Conservation (phyloP, 1,140 invertebrate species). For the Rhopalosiphum padi region DNA sequence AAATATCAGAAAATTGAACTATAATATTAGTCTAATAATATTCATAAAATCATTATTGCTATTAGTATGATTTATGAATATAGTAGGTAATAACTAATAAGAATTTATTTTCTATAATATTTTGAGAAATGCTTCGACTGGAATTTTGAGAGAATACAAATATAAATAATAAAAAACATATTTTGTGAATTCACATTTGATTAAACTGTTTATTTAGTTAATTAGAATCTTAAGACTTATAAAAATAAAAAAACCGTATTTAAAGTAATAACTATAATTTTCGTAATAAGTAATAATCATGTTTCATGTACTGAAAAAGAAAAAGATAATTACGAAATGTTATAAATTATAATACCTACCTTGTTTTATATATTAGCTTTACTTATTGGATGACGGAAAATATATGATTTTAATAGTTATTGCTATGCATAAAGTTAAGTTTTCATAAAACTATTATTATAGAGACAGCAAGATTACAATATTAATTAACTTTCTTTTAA, state of each 20-base stretch:
- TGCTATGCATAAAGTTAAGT: neutral
- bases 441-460: neutral
- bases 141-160: no score
- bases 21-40: no score
- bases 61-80: no score
- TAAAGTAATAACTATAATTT: neutral
- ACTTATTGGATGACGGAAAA: neutral
- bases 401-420: neutral
- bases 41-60: no score
- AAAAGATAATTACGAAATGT: neutral
- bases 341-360: neutral
- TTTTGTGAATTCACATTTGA: neutral
- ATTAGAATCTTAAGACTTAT: neutral
- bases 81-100: no score
- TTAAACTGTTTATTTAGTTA: neutral
- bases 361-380: neutral
- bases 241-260: neutral
- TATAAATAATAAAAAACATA: no score
- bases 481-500: neutral
- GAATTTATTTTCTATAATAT: no score
- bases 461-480: neutral
- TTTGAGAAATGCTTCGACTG: no score
- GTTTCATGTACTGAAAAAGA: neutral
- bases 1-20: no score
- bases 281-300: neutral